phyloP scores from a whole-genome alignment of 2,113 vertebrate species.

The Dipodomys merriami region DNA sequence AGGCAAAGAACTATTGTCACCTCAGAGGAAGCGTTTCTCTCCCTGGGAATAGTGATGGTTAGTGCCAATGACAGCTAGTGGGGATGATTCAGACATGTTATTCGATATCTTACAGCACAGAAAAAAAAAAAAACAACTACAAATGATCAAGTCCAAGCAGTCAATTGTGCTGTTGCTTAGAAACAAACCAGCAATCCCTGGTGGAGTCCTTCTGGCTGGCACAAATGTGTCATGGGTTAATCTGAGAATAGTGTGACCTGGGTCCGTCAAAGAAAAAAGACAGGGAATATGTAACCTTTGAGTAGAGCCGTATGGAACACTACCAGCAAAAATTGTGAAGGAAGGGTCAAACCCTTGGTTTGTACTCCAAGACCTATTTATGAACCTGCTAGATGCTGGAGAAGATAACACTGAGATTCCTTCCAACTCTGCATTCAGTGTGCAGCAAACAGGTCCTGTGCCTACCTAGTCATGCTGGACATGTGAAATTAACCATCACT shows the following conservation, averaged over 20 bases:
- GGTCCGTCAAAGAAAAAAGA: not conserved
- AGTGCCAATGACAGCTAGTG: not conserved
- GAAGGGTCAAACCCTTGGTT: not conserved
- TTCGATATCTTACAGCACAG: not conserved
- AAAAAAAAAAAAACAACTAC: not conserved
- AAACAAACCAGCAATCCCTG: not conserved
- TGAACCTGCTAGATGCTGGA: not conserved
- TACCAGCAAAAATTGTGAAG: not conserved
- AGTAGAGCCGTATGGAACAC: not conserved
- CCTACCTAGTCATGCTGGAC: not conserved
- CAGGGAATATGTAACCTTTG: not conserved
- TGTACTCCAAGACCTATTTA: conserved; percentile 3
- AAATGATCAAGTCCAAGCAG: not conserved
- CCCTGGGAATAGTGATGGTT: not conserved
- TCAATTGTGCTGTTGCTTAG: not conserved
- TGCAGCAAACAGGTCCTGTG: not conserved
- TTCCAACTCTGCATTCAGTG: not conserved
- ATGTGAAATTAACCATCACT: not conserved
- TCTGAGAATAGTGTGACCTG: not conserved
- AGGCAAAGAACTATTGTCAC: not conserved
- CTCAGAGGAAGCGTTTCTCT: not conserved
- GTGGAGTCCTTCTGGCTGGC: not conserved
- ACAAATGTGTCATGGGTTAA: not conserved
- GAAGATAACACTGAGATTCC: not conserved
- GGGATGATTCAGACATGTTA: not conserved